Conservation (phyloP, 2,113 vertebrate genomes). For the Otocyon megalotis region DNA sequence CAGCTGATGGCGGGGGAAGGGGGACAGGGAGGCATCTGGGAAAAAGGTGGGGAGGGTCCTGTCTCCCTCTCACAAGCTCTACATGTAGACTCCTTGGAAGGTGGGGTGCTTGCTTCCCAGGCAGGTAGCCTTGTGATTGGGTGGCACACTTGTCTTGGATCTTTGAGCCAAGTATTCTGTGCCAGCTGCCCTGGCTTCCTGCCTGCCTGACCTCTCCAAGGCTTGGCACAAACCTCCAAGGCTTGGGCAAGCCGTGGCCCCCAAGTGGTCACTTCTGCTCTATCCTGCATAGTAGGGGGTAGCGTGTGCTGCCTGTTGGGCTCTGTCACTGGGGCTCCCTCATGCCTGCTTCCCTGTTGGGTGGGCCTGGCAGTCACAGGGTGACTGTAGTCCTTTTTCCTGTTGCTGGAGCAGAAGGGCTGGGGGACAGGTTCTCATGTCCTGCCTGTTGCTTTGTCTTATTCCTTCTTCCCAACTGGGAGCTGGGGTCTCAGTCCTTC, state of each 20-base stretch:
- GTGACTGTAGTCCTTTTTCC: not conserved
- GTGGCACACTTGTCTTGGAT: not conserved
- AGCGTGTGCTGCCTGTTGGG: not conserved
- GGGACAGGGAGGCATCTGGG: not conserved
- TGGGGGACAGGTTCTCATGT: not conserved
- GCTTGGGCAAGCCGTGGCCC: not conserved
- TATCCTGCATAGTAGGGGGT: accelerated
- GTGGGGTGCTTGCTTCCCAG: not conserved
- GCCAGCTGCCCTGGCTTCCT: not conserved
- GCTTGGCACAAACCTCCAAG: not conserved
- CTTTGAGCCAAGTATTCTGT: not conserved
- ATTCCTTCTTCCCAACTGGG: not conserved
- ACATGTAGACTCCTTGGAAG: not conserved
- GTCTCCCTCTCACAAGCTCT: not conserved
- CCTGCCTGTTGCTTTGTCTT: not conserved
- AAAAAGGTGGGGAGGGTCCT: too few relatives aligned
- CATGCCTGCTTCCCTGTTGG: accelerated
- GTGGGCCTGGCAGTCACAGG: not conserved
- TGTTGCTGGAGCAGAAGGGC: not conserved
- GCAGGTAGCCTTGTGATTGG: accelerated
- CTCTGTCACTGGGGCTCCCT: not conserved
- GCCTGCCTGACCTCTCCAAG: not conserved
- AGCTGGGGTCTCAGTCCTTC: not conserved
- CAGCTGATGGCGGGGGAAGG: not conserved
- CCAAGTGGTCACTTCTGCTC: not conserved